A percentile compares a stretch with the other conserved stretches of the same genome.
phyloP scores from a whole-genome alignment of 1,140 invertebrate genomes.

The Brachionus asplanchnoidis region DNA sequence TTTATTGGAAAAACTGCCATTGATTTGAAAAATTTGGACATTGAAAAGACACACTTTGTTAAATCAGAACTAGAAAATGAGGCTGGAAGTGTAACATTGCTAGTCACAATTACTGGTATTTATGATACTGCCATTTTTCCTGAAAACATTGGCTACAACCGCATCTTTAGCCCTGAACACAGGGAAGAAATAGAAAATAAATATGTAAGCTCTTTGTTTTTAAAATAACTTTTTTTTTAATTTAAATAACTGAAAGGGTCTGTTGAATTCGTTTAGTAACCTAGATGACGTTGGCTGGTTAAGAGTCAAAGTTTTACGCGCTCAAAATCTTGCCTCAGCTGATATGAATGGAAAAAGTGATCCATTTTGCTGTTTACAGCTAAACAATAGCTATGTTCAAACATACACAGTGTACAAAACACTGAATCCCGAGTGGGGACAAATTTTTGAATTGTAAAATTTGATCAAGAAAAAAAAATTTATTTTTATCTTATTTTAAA shows the following conservation, averaged over 20 bases:
- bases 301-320: conserved; percentile 51
- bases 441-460: conserved; percentile 92
- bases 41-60: conserved; percentile 81
- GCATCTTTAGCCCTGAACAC: not conserved
- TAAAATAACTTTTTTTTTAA: not conserved
- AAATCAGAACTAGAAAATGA: conserved; percentile 67
- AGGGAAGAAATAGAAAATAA: not conserved
- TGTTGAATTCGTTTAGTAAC: conserved; percentile 52
- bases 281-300: conserved; percentile 57
- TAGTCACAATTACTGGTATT: conserved; percentile 82
- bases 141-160: not conserved
- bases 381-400: conserved; percentile 86
- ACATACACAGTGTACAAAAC: conserved; percentile 99
- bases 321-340: conserved; percentile 1
- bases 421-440: conserved; percentile 90
- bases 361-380: conserved; percentile 92
- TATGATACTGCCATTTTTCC: not conserved
- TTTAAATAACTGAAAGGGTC: conserved; percentile 46
- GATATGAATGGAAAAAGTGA: conserved; percentile 65
- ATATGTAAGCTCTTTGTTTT: not conserved
- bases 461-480: not conserved
- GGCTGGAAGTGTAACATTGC: conserved; percentile 72
- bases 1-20: conserved; percentile 68
- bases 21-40: conserved; percentile 72
- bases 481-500: not conserved